phyloP scores from a whole-genome alignment of 2,113 vertebrate species.

The Aphyosemion australe region DNA sequence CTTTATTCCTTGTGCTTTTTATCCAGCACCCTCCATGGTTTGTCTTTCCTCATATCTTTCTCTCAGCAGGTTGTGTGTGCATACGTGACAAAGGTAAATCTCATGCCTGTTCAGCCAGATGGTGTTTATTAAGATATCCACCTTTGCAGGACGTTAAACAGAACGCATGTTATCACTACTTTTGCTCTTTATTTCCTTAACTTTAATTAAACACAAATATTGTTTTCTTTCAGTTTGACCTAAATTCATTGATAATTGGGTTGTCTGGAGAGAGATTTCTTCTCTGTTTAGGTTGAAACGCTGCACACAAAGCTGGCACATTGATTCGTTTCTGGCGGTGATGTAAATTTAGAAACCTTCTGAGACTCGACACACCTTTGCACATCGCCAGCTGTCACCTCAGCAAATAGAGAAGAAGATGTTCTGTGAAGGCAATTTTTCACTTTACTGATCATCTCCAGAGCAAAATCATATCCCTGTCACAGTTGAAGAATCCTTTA shows the following conservation, averaged over 20 bases:
- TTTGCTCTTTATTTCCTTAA: too few species aligned
- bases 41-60: conserved; percentile 2
- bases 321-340: not conserved
- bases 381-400: not conserved
- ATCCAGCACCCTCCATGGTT: not conserved
- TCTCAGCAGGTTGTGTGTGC: conserved; percentile 40
- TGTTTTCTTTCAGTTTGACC: too few species aligned
- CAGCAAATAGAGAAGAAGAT: conserved; percentile 4
- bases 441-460: conserved; percentile 23
- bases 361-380: not conserved
- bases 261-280: too few species aligned
- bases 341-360: conserved; percentile 10
- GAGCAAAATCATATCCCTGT: not conserved
- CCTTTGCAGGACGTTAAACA: conserved; percentile 13
- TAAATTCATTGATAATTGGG: too few species aligned
- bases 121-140: conserved; percentile 76
- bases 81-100: conserved; percentile 53
- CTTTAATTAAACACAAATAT: not conserved
- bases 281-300: not conserved
- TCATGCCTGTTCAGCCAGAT: conserved; percentile 79
- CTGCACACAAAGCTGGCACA: not conserved
- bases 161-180: too few species aligned
- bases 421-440: conserved; percentile 25
- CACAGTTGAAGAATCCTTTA: conserved; percentile 13
- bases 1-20: not conserved